phyloP scores from a whole-genome alignment of 2,797 vertebrate species.

The Bradypodion pumilum region DNA sequence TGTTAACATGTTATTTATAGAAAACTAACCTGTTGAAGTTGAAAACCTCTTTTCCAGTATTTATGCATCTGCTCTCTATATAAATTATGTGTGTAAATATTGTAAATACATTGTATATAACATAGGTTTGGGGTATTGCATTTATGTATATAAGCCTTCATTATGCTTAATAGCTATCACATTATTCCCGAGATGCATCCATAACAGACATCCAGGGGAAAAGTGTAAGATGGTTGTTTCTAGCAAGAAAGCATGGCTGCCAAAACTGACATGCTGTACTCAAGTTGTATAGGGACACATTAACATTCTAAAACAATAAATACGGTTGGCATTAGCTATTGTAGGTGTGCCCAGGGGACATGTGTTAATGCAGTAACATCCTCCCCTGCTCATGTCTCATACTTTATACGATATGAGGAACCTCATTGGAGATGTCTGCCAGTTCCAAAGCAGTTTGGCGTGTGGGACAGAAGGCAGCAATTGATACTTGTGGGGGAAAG shows the following conservation, averaged over 20 bases:
- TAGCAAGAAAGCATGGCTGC: slow-evolving; percentile 52
- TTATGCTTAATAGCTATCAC: slow-evolving; percentile 63
- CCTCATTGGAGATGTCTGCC: neutral
- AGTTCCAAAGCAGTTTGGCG: slow-evolving; percentile 1
- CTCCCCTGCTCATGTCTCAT: neutral
- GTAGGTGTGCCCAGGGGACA: neutral
- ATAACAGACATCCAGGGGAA: slow-evolving; percentile 64
- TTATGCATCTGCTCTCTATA: slow-evolving; percentile 91
- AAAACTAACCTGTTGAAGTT: slow-evolving; percentile 89
- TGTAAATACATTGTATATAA: slow-evolving; percentile 79
- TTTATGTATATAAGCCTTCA: slow-evolving; percentile 76
- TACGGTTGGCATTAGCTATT: neutral
- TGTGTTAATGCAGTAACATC: neutral
- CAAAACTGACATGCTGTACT: slow-evolving; percentile 38
- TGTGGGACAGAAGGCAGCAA: neutral
- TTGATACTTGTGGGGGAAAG: neutral
- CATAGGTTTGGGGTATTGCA: slow-evolving; percentile 60
- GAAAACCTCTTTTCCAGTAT: slow-evolving; percentile 98
- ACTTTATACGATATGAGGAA: neutral
- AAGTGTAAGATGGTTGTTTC: slow-evolving; percentile 56
- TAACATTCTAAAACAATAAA: slow-evolving; percentile 32
- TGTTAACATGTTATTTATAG: slow-evolving; percentile 94
- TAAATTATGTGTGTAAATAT: slow-evolving; percentile 83
- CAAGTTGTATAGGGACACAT: slow-evolving; percentile 55
- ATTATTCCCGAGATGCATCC: slow-evolving; percentile 71